Evolutionary conservation across 2,797 vertebrate species (phyloP), one percentile per base, ranked within the genome.

Genomic region (Thaleichthys pacificus): DNA sequence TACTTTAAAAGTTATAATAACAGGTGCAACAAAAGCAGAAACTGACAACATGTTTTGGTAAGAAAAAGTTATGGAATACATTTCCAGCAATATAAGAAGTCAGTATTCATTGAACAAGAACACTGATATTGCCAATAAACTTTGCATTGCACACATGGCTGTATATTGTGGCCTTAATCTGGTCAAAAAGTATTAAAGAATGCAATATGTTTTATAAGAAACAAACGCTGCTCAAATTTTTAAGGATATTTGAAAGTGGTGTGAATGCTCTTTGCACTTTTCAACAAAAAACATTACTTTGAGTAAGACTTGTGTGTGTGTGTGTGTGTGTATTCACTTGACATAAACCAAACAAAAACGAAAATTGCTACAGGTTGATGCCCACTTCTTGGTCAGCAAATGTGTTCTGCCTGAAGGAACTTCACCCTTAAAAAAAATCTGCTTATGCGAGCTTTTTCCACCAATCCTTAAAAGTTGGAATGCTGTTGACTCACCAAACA

Each of bases 401-500:
- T 61, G 69, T 66, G 70, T 57, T 68, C 51, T 17, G 70, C 77
- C 79, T 78, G 51, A n/a, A 75, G 74, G 71, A 69, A 66, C 58
- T 78, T 79, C 68, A 64, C 42, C 73, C 65, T 3, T 24, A 22
- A 61, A 61, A 61, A 0, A 80, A 75, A 76, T 72, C 74, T 78
- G 81, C 79, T 83, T 80, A 77, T 67, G 11, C 9, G 26, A 75
- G 75, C 61, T 42, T 70, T 75, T 75, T 74, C 69, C 78, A 66
- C 68, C 69, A 72, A 66, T 60, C 28, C 62, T 67, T 72, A 80
- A 77, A 76, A 71, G 67, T 76, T 74, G 75, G 47, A 74, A 79
- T 68, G 76, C 60, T 80, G 75, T 80, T 80, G 75, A 83, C 70
- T 83, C 38, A 67, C 73, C 67, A 79, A 80, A 77, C 63, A 73